Evolutionary conservation across 2,797 vertebrate genomes (phyloP), one percentile per base, ranked within the genome.

Genomic region (Sebastes hubbsi): DNA sequence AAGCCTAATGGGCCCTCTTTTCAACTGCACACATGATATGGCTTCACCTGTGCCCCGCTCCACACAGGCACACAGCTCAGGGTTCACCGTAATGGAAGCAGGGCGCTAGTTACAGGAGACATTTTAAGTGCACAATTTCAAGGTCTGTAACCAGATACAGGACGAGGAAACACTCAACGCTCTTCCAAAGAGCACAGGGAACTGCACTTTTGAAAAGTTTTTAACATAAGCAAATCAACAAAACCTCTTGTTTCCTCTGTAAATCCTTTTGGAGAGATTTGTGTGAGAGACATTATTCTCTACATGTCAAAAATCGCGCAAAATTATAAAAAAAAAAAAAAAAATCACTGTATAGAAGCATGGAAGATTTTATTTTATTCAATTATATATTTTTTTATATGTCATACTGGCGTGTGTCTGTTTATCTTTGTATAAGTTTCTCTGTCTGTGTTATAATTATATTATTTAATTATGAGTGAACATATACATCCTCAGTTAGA

Each of bases 71-170:
- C 49, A 56, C 69, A 69, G 77, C 82, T 82, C 62, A 25, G 49
- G 75, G 90, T 90, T 86, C 72, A 75, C 72, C 66, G 58, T 88
- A 92, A 92, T 93, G 78, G 87, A 94, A 92, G 85, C 81, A 73
- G 79, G 82, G 83, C 72, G 52, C 80, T 93, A 90, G 90, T 92
- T 93, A 84, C 87, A 92, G 85, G 86, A 92, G 92, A 94, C 89
- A 81, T 88, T 92, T 94, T 92, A 93, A 95, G 88, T 92, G 91
- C 87, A 86, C 82, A 81, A 72, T 92, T 91, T 92, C 94, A 90
- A 91, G 80, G 82, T 81, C 70, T 87, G 93, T 91, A 94, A 95
- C 87, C 69, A 75, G 90, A 95, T 88, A 82, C 70, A 68, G 76
- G 64, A 18, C 58, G 32, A 72, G 80, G 72, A 80, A 91, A 89